Conservation (phyloP, 2,888 invertebrate species). For the Pyrrhopygopsis socrates region DNA sequence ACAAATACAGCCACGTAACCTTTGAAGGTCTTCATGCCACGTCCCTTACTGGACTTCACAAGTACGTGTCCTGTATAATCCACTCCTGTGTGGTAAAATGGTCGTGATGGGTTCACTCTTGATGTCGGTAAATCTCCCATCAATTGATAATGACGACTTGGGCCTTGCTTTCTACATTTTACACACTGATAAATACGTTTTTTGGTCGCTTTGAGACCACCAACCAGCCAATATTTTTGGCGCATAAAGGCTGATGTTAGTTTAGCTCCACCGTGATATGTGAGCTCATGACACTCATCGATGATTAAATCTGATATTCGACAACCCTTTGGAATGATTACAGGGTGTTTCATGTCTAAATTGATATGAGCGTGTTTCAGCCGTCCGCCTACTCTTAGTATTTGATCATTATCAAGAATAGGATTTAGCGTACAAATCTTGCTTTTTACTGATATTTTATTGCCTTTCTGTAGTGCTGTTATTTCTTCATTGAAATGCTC, state of each 20-base stretch:
- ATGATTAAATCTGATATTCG: conserved; percentile 57
- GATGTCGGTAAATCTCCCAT: conserved; percentile 61
- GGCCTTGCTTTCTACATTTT: conserved; percentile 34
- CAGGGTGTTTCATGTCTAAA: conserved; percentile 58
- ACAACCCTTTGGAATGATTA: conserved; percentile 53
- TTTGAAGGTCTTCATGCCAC: neutral
- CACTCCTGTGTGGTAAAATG: neutral
- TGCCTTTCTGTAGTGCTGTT: neutral
- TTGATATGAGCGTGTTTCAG: conserved; percentile 52
- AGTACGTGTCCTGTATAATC: neutral
- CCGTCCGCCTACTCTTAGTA: conserved; percentile 63
- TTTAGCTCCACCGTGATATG: conserved; percentile 65
- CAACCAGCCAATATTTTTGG: conserved; percentile 54
- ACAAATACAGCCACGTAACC: conserved; percentile 17
- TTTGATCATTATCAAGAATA: conserved; percentile 30
- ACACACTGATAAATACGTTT: neutral
- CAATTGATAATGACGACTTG: conserved; percentile 36
- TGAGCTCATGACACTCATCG: conserved; percentile 59
- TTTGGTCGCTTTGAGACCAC: neutral
- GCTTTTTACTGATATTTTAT: neutral
- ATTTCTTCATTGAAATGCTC: neutral
- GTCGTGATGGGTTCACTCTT: neutral
- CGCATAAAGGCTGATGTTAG: conserved; percentile 57
- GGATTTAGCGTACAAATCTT: conserved; percentile 38
- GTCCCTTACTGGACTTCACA: neutral